Evolutionary conservation across 2,888 invertebrate genomes (phyloP).

Genomic region (Pharmacophagus antenor): DNA sequence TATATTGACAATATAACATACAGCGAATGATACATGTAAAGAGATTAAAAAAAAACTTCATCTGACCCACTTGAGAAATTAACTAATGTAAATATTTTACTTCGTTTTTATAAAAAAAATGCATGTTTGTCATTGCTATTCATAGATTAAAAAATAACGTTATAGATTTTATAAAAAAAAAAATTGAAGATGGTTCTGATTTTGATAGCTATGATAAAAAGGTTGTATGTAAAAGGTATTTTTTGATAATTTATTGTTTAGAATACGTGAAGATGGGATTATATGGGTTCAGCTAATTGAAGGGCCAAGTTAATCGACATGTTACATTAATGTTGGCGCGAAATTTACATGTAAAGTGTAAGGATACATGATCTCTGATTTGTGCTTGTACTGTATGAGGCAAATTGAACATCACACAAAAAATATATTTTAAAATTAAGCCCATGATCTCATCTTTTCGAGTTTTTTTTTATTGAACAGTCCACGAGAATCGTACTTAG

Average conservation of each 20-base stretch:
- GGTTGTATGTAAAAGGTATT: constrained; percentile 27
- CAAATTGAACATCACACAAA: no score
- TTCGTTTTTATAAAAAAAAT: background rate
- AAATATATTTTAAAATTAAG: no score
- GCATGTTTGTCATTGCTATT: background rate
- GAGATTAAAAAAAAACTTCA: background rate
- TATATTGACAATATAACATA: constrained; percentile 11
- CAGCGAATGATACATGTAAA: background rate
- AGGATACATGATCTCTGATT: no score
- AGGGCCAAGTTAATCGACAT: constrained; percentile 18
- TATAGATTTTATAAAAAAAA: constrained; percentile 1
- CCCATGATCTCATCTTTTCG: constrained; percentile 30
- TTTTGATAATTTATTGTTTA: constrained; percentile 29
- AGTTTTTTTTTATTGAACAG: constrained; percentile 26
- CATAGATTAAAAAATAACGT: background rate
- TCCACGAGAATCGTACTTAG: constrained; percentile 29
- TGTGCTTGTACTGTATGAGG: no score
- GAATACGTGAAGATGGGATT: constrained; percentile 8
- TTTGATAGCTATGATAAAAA: constrained; percentile 12
- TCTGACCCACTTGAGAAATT: constrained; percentile 11
- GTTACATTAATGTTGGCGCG: background rate
- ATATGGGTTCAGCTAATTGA: constrained; percentile 15
- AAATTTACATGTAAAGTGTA: background rate
- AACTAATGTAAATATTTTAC: constrained; percentile 7
- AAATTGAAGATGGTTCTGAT: constrained; percentile 3